Percentiles rank a stretch among this genome's conserved stretches.
phyloP scores from a whole-genome alignment of 1,140 invertebrate genomes.

The Cydia fagiglandana region DNA sequence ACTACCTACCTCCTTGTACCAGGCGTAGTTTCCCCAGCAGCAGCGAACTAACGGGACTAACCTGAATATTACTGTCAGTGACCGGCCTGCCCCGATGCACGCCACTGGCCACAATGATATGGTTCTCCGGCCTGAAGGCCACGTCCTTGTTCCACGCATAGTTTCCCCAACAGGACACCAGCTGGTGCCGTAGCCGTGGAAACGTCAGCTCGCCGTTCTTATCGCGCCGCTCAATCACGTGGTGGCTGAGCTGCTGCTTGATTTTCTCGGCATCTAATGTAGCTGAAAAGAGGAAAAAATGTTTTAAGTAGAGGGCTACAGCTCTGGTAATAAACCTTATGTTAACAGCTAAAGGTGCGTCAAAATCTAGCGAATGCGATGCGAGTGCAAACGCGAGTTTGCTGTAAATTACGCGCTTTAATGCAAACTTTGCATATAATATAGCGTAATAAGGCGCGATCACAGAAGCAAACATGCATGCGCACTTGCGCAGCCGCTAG shows the following conservation, averaged over 20 bases:
- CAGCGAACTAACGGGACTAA: conserved; percentile 44
- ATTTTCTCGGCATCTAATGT: conserved; percentile 71
- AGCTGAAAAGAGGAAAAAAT: conserved; percentile 49
- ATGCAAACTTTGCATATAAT: too few species aligned
- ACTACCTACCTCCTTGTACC: too few species aligned
- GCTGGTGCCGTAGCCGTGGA: conserved; percentile 80
- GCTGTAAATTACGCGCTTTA: too few species aligned
- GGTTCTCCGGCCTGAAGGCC: conserved; percentile 85
- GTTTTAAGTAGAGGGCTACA: not conserved
- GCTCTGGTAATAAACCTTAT: not conserved
- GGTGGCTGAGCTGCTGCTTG: conserved; percentile 69
- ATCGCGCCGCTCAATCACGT: conserved; percentile 80
- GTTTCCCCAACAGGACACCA: conserved; percentile 83
- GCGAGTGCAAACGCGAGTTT: too few species aligned
- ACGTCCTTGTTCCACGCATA: conserved; percentile 83
- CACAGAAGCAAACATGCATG: too few species aligned
- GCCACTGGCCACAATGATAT: conserved; percentile 82
- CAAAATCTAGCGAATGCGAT: too few species aligned
- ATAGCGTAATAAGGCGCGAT: too few species aligned
- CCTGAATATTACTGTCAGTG: conserved; percentile 86
- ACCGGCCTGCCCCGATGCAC: conserved; percentile 84
- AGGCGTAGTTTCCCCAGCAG: conserved; percentile 85
- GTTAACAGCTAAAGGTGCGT: too few species aligned
- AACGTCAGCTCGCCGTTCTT: conserved; percentile 80
- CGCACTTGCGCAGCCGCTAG: too few species aligned